Percentiles rank a stretch among this genome's conserved stretches.
Conservation (phyloP, 2,888 invertebrate genomes). For the Platerodrilus igneus region DNA sequence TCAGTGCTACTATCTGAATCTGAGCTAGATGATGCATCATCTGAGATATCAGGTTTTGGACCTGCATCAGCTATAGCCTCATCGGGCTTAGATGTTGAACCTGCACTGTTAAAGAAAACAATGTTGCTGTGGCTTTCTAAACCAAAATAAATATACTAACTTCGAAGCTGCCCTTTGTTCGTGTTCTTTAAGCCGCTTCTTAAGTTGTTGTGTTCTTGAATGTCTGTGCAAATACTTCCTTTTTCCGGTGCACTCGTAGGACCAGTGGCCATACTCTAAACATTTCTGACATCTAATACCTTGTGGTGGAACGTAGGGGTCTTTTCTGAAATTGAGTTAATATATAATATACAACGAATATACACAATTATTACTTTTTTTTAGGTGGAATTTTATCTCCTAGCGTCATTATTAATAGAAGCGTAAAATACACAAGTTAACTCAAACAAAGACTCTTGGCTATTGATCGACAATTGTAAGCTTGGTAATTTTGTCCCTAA, state of each 20-base stretch:
- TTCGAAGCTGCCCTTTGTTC: too few relatives aligned
- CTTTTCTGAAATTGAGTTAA: conserved; percentile 52
- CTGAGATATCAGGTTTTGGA: not conserved
- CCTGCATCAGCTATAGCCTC: too few relatives aligned
- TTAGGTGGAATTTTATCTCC: too few relatives aligned
- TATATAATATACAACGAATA: not conserved
- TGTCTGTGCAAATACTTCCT: conserved; percentile 80
- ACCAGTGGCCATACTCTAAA: conserved; percentile 89
- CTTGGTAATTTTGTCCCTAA: too few relatives aligned
- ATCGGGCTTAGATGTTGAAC: not conserved
- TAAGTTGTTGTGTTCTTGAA: conserved; percentile 76
- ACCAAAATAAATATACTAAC: too few relatives aligned
- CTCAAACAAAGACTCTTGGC: too few relatives aligned
- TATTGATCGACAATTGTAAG: too few relatives aligned
- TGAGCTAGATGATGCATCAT: not conserved
- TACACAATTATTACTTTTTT: not conserved
- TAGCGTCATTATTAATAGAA: too few relatives aligned
- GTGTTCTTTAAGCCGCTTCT: conserved; percentile 58
- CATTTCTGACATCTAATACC: conserved; percentile 89
- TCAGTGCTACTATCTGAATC: too few relatives aligned
- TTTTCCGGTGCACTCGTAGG: conserved; percentile 88
- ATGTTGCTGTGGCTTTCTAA: not conserved
- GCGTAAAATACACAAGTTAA: too few relatives aligned
- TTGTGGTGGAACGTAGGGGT: conserved; percentile 62
- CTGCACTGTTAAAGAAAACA: not conserved